Conservation (phyloP, 1,140 invertebrate species). For the Rhopalosiphum padi region DNA sequence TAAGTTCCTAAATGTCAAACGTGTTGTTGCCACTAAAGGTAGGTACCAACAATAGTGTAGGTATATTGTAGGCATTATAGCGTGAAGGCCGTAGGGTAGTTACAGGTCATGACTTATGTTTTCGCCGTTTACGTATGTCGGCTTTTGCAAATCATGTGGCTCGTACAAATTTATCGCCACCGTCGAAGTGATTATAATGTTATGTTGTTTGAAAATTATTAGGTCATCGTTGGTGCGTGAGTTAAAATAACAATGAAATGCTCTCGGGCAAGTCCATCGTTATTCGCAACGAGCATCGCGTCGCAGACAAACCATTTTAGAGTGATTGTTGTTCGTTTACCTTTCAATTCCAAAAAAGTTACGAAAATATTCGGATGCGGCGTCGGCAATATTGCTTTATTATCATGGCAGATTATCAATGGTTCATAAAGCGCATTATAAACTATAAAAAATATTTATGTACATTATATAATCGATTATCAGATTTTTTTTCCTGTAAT, state of each 20-base stretch:
- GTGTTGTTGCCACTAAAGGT: background rate
- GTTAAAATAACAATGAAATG: background rate
- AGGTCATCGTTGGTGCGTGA: background rate
- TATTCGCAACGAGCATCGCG: background rate
- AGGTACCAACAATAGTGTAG: too few species aligned
- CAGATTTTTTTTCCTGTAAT: background rate
- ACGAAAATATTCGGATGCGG: background rate
- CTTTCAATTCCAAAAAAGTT: background rate
- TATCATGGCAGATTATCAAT: background rate
- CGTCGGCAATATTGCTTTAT: background rate
- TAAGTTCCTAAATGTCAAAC: background rate
- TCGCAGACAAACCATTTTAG: background rate
- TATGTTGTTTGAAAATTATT: background rate
- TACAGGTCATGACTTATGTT: background rate
- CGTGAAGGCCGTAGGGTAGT: too few species aligned
- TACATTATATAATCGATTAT: background rate
- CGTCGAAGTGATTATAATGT: background rate
- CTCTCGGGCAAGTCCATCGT: background rate
- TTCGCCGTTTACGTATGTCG: background rate
- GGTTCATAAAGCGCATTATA: background rate
- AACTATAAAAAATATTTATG: background rate
- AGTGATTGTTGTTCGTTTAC: background rate
- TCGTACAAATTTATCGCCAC: background rate
- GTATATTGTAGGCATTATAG: too few species aligned
- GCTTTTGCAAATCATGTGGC: background rate